phyloP scores from a whole-genome alignment of 1,140 invertebrate genomes.

The Ericerus pela region DNA sequence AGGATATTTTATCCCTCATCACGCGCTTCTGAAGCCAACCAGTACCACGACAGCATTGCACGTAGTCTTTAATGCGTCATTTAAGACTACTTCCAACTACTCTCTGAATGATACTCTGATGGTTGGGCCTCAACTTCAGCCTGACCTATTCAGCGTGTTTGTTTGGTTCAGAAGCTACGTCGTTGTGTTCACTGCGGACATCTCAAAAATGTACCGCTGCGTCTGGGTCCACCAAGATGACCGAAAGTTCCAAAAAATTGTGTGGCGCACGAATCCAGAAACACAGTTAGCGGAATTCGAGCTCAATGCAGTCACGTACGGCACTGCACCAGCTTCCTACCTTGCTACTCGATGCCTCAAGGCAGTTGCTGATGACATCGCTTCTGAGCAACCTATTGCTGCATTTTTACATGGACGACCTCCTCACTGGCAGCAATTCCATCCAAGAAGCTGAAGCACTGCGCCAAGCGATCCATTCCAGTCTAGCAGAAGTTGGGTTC shows the following conservation, averaged over 20 bases:
- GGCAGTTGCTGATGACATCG: neutral
- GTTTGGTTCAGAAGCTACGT: slow-evolving; percentile 24
- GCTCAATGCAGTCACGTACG: neutral
- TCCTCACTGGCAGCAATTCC: neutral
- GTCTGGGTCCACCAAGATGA: slow-evolving; percentile 25
- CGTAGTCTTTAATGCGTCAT: slow-evolving; percentile 29
- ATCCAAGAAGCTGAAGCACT: neutral
- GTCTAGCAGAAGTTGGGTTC: neutral
- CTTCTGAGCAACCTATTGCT: neutral
- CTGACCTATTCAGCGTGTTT: slow-evolving; percentile 25
- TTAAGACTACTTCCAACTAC: slow-evolving; percentile 21
- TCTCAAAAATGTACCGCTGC: slow-evolving; percentile 31
- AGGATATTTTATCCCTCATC: slow-evolving; percentile 23
- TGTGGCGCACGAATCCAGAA: slow-evolving; percentile 22
- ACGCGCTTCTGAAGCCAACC: slow-evolving; percentile 21
- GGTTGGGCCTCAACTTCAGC: slow-evolving; percentile 26
- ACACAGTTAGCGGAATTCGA: slow-evolving; percentile 17
- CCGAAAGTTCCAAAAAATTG: slow-evolving; percentile 26
- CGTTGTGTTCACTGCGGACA: slow-evolving; percentile 28
- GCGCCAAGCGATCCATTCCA: neutral
- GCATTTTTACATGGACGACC: slow-evolving; percentile 13
- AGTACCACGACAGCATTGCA: slow-evolving; percentile 25
- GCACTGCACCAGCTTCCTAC: neutral
- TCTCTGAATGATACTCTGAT: slow-evolving; percentile 25
- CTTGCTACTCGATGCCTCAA: neutral